These are phyloP conservation scores for Capitulum mitella DNA, from an alignment of 2,888 invertebrate species.

Conservation along the genomic window DNA sequence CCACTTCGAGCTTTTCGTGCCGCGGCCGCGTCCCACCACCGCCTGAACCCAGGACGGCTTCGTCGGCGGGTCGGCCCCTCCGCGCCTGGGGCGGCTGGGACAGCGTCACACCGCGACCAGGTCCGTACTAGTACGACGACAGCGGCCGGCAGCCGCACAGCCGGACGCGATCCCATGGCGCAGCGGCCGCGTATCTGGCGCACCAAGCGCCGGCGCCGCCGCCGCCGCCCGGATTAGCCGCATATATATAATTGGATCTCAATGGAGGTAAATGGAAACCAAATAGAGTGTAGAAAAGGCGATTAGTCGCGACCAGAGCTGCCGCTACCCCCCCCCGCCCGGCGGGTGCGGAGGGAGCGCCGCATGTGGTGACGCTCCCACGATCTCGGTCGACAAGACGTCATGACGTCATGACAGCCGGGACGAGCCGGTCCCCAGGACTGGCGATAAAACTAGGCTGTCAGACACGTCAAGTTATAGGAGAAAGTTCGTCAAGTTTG, in stretches of 20 bases:
- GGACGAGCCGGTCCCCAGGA: no score
- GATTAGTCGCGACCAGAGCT: background rate
- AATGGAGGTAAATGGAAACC: slow-evolving; percentile 21
- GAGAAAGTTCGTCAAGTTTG: no score
- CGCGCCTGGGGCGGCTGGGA: background rate
- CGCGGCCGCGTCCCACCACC: no score
- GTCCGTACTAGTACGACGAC: no score
- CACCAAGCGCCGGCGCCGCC: background rate
- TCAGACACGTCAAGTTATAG: no score
- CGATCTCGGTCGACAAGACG: background rate
- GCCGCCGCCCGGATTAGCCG: background rate
- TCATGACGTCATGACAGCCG: no score
- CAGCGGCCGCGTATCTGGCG: background rate
- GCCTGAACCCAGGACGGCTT: no score
- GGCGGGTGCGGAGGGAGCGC: background rate
- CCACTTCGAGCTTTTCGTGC: no score
- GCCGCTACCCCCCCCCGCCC: background rate
- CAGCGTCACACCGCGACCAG: no score
- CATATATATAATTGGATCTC: background rate
- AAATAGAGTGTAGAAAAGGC: slow-evolving; percentile 19
- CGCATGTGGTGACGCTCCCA: background rate
- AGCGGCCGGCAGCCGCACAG: background rate
- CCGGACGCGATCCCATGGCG: background rate
- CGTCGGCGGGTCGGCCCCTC: no score
- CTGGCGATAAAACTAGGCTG: no score